Base-by-base conservation (phyloP, 2,888 invertebrate genomes). In the Ceramica pisi region DNA sequence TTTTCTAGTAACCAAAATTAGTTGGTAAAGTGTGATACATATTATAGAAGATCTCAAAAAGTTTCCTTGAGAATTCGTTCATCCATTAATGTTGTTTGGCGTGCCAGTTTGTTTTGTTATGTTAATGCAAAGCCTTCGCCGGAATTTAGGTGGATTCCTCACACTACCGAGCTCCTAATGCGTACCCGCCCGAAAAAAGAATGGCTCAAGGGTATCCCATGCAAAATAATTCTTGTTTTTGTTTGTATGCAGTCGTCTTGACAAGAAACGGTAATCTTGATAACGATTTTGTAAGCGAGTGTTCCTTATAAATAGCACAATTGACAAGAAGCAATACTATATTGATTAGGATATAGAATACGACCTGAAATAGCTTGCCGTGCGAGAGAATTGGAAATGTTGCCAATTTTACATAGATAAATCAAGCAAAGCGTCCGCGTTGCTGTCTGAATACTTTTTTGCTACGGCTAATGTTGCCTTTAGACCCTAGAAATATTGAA, bases 171-270 rank as follows among this genome's bases (percentile, higher is more conserved):
- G 8, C 9, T 12, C 21, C 14, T 46, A 46, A 51, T 46, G 38
- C 50, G 50, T 31, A 6, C 8, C 19, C 56, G 8, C 46, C 41
- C 41, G 9, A 19, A 3, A 44, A 76, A 67, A 57, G 0, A 51
- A 31, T 26, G 21, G 5, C 5, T 16, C 3, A 19, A 44, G 9
- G 21, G 8, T 57, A 21, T 71, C 71, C 74, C 51, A 62, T 78
- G 2, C 74, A 75, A 71, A 57, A 38, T 57, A 56, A n/a, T 31
- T 62, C 74, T 57, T 78, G 61, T 23, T 12, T 16, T 6, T 7
- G 3, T 9, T 10, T 35, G 7, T 55, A 50, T 38, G 9, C 1
- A 4, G 2, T 1, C 21, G 35, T 26, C 21, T 26, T 56, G 21
- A 0, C 9, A 19, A 41, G 3, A 2, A 8, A 19, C 12, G 16